A percentile compares a stretch with the other conserved stretches of the same genome.
These are phyloP conservation scores for Aptenodytes forsteri DNA, from an alignment of 2,113 vertebrate species.

Conservation along the genomic window DNA sequence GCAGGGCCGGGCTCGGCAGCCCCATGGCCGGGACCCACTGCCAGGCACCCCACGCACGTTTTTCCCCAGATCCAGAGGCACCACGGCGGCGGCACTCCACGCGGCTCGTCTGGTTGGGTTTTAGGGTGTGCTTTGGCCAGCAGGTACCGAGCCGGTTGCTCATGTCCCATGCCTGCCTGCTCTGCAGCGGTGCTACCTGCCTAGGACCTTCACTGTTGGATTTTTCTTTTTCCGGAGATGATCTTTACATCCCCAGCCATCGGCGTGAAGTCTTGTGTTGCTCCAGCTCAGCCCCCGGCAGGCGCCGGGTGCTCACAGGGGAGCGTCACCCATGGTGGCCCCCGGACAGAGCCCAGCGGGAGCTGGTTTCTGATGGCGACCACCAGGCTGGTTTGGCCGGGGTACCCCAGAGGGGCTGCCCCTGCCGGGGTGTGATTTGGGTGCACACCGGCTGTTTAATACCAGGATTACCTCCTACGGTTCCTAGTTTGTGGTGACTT, in stretches of 20 bases:
- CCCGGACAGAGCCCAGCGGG: not conserved
- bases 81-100: fast-evolving
- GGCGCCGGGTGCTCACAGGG: not conserved
- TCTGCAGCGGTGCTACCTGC: not conserved
- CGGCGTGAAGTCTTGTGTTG: too few species aligned
- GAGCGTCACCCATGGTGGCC: not conserved
- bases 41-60: fast-evolving
- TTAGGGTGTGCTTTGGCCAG: not conserved
- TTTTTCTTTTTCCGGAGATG: not conserved
- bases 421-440: not conserved
- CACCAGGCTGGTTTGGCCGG: not conserved
- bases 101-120: not conserved
- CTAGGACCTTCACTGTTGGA: not conserved
- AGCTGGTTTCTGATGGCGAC: not conserved
- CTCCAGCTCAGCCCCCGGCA: not conserved
- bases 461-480: not conserved
- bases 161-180: not conserved
- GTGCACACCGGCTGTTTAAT: not conserved
- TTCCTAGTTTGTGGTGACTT: not conserved
- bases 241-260: not conserved
- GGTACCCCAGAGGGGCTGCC: not conserved
- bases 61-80: not conserved
- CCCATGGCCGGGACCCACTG: fast-evolving
- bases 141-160: fast-evolving
- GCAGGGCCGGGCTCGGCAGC: not conserved